Evolutionary conservation across 1,140 invertebrate species (phyloP), one percentile per base, ranked within the genome.

Genomic region (Platorchestia sp.): DNA sequence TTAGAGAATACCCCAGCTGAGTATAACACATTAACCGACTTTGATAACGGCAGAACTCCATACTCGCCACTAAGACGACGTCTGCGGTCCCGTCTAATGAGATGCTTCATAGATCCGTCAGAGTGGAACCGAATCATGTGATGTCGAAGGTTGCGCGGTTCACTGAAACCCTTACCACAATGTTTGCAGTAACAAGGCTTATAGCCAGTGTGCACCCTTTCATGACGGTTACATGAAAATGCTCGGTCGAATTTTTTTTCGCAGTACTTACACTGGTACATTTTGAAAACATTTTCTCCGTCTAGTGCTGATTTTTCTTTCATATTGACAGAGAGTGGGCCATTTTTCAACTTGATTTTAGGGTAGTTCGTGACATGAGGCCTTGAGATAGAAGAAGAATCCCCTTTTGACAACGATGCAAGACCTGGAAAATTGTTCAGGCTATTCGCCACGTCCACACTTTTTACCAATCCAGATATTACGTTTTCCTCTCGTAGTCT

Each of bases 181-280:
- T 97, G 97, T 95, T 97, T 97, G 95, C 97, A 97, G 96, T 97
- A 97, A 95, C 97, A 97, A 16, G 97, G 97, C 87, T 97, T 97
- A 45, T 97, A 97, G 51, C 97, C 97, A 41, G 97, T 97, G 91
- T 97, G 97, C 42, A 97, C 97, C 47, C 97, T 96, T 96, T 97
- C 97, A 95, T 97, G 97, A 41, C 97, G 96, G 95, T 97, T 97
- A n/a, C 97, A 96, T 41, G 97, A 97, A 96, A 97, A 98, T 10
- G 97, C 97, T 53, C 97, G 96, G 96, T 98, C 97, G 96, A 98
- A 98, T 95, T 97, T 97, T 96, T 98, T 98, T 0, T 97, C 97
- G 96, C 97, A 98, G 41, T 97, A 97, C 51, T 97, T 96, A 96
- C 97, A 97, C 36, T 96, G 96, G 91, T 97, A 97, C 96, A 97